Base-by-base conservation (phyloP, 2,888 invertebrate species). In the Hypena proboscidalis region DNA sequence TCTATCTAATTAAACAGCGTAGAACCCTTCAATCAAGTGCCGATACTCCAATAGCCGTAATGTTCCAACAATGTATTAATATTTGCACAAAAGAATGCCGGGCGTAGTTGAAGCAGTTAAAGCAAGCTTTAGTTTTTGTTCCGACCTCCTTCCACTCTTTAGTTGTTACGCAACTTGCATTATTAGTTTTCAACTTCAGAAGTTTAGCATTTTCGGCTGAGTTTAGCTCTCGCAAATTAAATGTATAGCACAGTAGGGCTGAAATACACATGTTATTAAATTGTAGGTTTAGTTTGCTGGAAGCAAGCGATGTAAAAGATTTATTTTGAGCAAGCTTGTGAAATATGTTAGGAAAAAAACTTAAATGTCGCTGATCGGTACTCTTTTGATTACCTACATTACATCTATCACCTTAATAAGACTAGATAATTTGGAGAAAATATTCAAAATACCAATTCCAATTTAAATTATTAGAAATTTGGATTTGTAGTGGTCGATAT, bases 181-280 rank as follows among this genome's bases (percentile, higher is more conserved):
- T 87, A 86, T 85, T 86, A 85, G 84, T 87, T 87, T 85, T 72
- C 74, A 80, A 80, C 78, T 79, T 67, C 58, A 64, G 70, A 71
- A 84, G 77, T 82, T 83, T 74, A 74, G 70, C 68, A 80, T 82
- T 83, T 85, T 80, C 77, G 76, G 72, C 64, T 58, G 58, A 63
- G 69, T 70, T 74, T 60, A 64, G 65, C 50, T 62, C 65, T 71
- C 67, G 67, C 60, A 77, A 79, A 80, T 81, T 75, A 74, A 71
- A 75, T 63, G 60, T 70, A 67, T 77, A 53, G 55, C 50, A 50
- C 74, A 59, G 78, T 78, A 73, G 22, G 9, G 27, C 22, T 22
- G 4, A 17, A 25, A 30, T 38, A 31, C 30, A 31, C n/a, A 17
- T 17, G 7, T 5, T 38, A 7, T 23, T 2, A 1, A 26, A 19